Evolutionary conservation across 2,797 vertebrate genomes (phyloP).

Genomic region (Gadopsis marmoratus): DNA sequence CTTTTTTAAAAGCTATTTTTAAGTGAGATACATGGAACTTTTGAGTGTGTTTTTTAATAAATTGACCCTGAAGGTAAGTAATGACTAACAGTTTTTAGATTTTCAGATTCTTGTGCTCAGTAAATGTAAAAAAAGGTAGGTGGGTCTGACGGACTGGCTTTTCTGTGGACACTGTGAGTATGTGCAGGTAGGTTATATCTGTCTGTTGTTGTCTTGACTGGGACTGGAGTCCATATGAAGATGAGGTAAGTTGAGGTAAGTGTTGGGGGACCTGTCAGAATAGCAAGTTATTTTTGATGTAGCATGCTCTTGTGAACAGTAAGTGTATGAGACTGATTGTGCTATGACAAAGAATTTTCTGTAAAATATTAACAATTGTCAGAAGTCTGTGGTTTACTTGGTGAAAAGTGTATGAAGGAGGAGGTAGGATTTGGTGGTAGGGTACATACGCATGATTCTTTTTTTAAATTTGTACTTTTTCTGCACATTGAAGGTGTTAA

Average conservation of each 20-base stretch:
- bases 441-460: background rate
- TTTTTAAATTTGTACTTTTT: background rate
- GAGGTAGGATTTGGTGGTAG: background rate
- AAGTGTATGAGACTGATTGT: background rate
- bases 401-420: background rate
- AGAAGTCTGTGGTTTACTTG: background rate
- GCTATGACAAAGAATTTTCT: background rate
- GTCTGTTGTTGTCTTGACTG: conserved; percentile 80
- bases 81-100: conserved; percentile 83
- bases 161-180: conserved; percentile 82
- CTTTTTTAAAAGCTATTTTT: conserved; percentile 82
- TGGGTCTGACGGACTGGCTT: conserved; percentile 72
- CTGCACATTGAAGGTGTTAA: background rate
- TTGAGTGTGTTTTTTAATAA: conserved; percentile 87
- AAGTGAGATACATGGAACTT: conserved; percentile 85
- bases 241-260: conserved; percentile 82
- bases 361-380: background rate
- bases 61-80: conserved; percentile 87
- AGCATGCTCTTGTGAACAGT: background rate
- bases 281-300: background rate
- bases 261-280: conserved; percentile 58
- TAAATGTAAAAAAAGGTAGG: conserved; percentile 80
- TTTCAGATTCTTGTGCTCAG: conserved; percentile 76
- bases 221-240: conserved; percentile 65
- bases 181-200: conserved; percentile 81